Evolutionary conservation across 2,113 vertebrate genomes (phyloP).

Genomic region (Rana temporaria): DNA sequence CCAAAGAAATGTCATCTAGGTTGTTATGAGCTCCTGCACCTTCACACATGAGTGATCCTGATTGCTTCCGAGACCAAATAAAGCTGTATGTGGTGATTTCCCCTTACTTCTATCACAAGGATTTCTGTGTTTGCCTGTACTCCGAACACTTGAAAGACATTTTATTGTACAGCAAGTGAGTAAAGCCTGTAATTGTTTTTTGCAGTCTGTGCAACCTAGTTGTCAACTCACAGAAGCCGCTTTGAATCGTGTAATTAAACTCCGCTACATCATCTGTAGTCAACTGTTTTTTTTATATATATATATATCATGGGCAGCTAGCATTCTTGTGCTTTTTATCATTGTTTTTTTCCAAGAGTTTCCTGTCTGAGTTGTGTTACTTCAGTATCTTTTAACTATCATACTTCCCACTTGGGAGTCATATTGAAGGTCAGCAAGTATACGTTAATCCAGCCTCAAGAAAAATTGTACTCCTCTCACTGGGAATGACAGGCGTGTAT

Average conservation of each 20-base stretch:
- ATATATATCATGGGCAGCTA: slow-evolving; percentile 61
- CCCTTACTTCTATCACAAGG: too few species aligned
- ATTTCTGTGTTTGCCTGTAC: not conserved
- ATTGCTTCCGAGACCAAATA: too few species aligned
- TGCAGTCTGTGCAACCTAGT: not conserved
- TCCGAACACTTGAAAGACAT: not conserved
- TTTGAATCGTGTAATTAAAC: slow-evolving; percentile 60
- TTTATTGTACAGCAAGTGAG: rapidly evolving
- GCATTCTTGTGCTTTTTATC: slow-evolving; percentile 58
- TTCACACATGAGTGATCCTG: too few species aligned
- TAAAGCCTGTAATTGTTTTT: not conserved
- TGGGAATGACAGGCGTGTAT: slow-evolving; percentile 67
- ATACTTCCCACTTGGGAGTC: slow-evolving; percentile 64
- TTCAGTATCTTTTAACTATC: slow-evolving; percentile 68
- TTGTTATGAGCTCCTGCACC: too few species aligned
- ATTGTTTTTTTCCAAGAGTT: slow-evolving; percentile 38
- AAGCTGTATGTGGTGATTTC: too few species aligned
- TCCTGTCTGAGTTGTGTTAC: slow-evolving; percentile 55
- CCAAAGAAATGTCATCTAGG: too few species aligned
- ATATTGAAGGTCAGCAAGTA: slow-evolving; percentile 68
- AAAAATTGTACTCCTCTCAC: slow-evolving; percentile 66
- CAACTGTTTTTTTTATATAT: slow-evolving; percentile 55
- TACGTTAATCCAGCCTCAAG: slow-evolving; percentile 65
- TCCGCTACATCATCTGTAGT: slow-evolving; percentile 54
- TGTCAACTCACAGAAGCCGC: slow-evolving; percentile 44